These are phyloP conservation scores for Virgularia gustaviana DNA, from an alignment of 92 coral and sea anemone species.

Conservation along the genomic window DNA sequence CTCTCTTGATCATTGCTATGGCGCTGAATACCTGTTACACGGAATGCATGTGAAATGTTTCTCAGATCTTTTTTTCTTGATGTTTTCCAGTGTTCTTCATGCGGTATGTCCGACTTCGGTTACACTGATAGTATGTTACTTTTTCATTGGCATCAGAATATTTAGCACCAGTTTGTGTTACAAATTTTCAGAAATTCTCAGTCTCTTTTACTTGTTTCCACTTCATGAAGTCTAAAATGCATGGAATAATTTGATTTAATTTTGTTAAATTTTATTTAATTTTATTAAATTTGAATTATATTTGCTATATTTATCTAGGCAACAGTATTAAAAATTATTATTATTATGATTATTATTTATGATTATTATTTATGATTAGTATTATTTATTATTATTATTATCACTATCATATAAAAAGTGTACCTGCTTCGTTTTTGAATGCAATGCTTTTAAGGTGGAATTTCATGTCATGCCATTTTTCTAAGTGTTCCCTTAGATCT, in stretches of 20 bases:
- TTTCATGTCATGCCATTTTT: conserved; percentile 22
- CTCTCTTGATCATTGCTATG: conserved; percentile 25
- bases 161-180: conserved; percentile 39
- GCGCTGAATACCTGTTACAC: conserved; percentile 10
- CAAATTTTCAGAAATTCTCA: conserved; percentile 46
- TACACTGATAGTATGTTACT: conserved; percentile 52
- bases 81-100: conserved; percentile 32
- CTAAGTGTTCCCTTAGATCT: conserved; percentile 51
- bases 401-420: neutral
- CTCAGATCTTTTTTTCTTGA: conserved; percentile 15
- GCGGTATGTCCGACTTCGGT: conserved; percentile 47
- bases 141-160: conserved; percentile 4
- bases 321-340: too few relatives aligned
- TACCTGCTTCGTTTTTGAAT: conserved; percentile 3
- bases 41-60: conserved; percentile 17
- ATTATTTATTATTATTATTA: too few relatives aligned
- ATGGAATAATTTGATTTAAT: neutral
- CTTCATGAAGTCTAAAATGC: conserved; percentile 39
- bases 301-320: too few relatives aligned
- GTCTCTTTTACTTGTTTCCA: conserved; percentile 55
- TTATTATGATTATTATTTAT: too few relatives aligned
- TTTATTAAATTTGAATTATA: too few relatives aligned
- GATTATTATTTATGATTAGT: too few relatives aligned
- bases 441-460: conserved; percentile 4
- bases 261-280: neutral